phyloP scores from a whole-genome alignment of 2,888 invertebrate species.

The Erannis defoliaria region DNA sequence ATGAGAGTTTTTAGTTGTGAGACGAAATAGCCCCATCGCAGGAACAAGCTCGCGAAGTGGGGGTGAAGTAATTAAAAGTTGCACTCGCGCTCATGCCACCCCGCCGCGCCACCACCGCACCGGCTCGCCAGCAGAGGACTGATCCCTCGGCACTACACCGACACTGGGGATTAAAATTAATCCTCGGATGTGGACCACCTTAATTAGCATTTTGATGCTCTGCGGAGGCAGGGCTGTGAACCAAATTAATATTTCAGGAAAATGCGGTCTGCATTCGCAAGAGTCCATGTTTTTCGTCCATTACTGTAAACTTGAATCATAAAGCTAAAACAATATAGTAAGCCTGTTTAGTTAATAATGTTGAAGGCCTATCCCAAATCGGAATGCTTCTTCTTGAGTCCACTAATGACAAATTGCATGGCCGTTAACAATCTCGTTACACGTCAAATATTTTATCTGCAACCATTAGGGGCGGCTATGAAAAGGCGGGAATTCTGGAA shows the following conservation, averaged over 20 bases:
- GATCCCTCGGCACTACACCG: conserved; percentile 47
- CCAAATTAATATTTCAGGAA: conserved; percentile 34
- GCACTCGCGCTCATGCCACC: conserved; percentile 48
- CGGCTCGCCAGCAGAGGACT: conserved; percentile 37
- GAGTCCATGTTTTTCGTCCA: conserved; percentile 28
- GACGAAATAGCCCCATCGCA: conserved; percentile 72
- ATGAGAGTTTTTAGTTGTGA: conserved; percentile 76
- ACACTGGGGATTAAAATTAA: conserved; percentile 57
- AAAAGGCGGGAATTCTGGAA: conserved; percentile 68
- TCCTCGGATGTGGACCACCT: conserved; percentile 51
- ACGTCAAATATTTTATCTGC: conserved; percentile 67
- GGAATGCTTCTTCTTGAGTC: conserved; percentile 22
- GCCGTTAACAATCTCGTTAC: conserved; percentile 51
- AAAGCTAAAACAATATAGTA: conserved; percentile 2
- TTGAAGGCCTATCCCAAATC: conserved; percentile 21
- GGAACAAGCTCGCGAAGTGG: conserved; percentile 70
- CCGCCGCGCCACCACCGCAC: conserved; percentile 45
- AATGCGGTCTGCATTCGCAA: conserved; percentile 32
- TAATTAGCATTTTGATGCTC: conserved; percentile 46
- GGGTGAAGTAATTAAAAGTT: conserved; percentile 82
- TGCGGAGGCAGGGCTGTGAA: conserved; percentile 33
- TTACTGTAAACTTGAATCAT: conserved; percentile 1
- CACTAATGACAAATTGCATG: conserved; percentile 51
- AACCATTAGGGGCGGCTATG: conserved; percentile 65
- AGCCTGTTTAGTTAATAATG: conserved; percentile 29